These are phyloP conservation scores for Catonia carolina DNA, from an alignment of 2,888 invertebrate species.

Conservation along the genomic window DNA sequence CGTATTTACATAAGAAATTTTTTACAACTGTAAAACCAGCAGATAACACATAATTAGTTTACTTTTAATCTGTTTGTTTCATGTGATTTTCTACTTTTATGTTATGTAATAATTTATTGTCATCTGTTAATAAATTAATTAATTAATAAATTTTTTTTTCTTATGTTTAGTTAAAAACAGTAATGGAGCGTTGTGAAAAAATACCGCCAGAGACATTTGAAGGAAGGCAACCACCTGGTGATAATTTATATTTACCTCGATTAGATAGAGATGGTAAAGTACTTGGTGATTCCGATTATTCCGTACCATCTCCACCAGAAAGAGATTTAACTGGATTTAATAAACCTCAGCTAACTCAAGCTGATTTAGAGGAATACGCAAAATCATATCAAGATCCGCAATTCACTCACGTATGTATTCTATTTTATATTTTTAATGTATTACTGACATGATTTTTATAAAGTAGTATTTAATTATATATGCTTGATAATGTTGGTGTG, in stretches of 20 bases:
- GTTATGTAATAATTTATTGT: too few species aligned
- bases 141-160: too few species aligned
- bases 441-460: too few species aligned
- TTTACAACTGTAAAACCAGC: too few species aligned
- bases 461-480: too few species aligned
- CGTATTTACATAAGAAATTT: too few species aligned
- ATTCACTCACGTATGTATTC: slow-evolving; percentile 12
- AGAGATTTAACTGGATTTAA: slow-evolving; percentile 44
- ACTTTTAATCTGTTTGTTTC: too few species aligned
- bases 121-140: too few species aligned
- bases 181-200: slow-evolving; percentile 62
- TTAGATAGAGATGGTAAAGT: slow-evolving; percentile 58
- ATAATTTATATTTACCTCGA: slow-evolving; percentile 46
- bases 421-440: too few species aligned
- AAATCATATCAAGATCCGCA: slow-evolving; percentile 39
- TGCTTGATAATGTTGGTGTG: too few species aligned
- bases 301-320: slow-evolving; percentile 63
- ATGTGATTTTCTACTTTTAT: too few species aligned
- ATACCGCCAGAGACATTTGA: slow-evolving; percentile 52
- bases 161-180: slow-evolving; percentile 59
- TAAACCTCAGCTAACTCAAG: slow-evolving; percentile 43
- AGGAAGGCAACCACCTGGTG: slow-evolving; percentile 36
- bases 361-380: slow-evolving; percentile 46
- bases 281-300: slow-evolving; percentile 57
- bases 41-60: too few species aligned